A percentile compares a stretch with the other conserved stretches of the same genome.
These are phyloP conservation scores for Lepidotrigona ventralis DNA, from an alignment of 1,140 invertebrate genomes.

Conservation along the genomic window DNA sequence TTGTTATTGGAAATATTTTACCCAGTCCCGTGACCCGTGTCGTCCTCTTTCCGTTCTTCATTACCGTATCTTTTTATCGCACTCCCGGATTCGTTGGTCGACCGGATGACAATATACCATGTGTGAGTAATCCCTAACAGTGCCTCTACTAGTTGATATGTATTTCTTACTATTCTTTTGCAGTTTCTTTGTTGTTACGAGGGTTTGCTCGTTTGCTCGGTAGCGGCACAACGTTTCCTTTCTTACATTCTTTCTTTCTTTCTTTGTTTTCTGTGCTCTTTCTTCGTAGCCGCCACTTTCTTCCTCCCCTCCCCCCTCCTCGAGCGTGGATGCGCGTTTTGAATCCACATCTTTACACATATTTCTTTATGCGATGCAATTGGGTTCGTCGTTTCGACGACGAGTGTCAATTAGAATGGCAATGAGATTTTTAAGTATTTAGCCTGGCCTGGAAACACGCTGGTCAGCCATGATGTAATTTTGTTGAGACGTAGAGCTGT, in stretches of 20 bases:
- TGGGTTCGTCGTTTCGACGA: too few species aligned
- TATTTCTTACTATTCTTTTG: slow-evolving; percentile 33
- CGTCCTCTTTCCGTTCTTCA: slow-evolving; percentile 49
- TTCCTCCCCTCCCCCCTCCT: too few species aligned
- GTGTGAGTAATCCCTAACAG: slow-evolving; percentile 79
- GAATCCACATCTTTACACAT: too few species aligned
- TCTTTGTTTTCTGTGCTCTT: too few species aligned
- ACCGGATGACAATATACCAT: slow-evolving; percentile 78
- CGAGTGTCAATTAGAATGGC: too few species aligned
- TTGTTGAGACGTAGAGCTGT: too few species aligned
- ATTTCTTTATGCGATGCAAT: too few species aligned
- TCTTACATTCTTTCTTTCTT: slow-evolving; percentile 24
- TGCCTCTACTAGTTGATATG: slow-evolving; percentile 61
- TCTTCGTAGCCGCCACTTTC: too few species aligned
- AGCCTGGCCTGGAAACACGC: too few species aligned
- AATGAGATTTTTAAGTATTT: too few species aligned
- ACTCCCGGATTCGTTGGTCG: slow-evolving; percentile 79
- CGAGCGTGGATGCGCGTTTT: neutral
- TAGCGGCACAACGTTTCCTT: slow-evolving; percentile 35
- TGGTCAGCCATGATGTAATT: too few species aligned
- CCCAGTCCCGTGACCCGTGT: slow-evolving; percentile 6
- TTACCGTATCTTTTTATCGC: slow-evolving; percentile 72
- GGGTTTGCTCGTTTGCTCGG: slow-evolving; percentile 37
- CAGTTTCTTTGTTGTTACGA: slow-evolving; percentile 38
- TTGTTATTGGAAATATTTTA: slow-evolving; percentile 30